Base-by-base conservation (phyloP, 1,140 invertebrate genomes). In the Colletes gigas region DNA sequence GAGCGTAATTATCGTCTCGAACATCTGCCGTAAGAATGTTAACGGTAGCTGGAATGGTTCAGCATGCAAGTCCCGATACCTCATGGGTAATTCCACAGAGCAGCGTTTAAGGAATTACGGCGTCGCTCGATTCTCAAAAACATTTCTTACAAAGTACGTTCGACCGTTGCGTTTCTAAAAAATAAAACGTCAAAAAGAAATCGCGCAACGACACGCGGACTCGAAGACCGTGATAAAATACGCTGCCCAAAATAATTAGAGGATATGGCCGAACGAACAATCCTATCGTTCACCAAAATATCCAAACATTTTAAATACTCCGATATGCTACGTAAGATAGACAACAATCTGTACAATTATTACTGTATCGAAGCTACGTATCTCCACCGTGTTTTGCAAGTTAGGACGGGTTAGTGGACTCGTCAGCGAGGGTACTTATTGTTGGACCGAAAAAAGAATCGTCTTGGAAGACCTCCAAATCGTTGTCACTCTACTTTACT, bases 1-100 rank as follows among this genome's bases (percentile, higher is more conserved):
- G 10, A 76, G 60, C 17, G 30, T 55, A 63, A 79, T 73, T 65
- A 79, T 57, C 60, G 55, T 79, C 30, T 73, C 50, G 21, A 66
- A 65, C 77, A 73, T 54, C 69, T 78, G 69, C 19, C 62, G 52
- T 54, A 44, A 21, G 68, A 72, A 63, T 54, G 30, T 63, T 44
- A 71, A 71, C 68, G 30, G 54, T 71, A 54, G 68, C 14, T 15
- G 59, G 68, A 78, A 78, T 72, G 70, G 5, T 65, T 66, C 41
- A 14, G 14, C 60, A 7, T 62, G 19, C 59, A 12, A 44, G n/a
- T n/a, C 65, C 47, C 44, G 41, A 3, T 50, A 12, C 65, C 12
- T 50, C 44, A 21, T 10, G n/a, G 8, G 19, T n/a, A 10, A 65
- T 55, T 55, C 21, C 50, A 6, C 1, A 3, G 15, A 41, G 44